Base-by-base conservation (phyloP, 2,888 invertebrate species). In the Cephonodes hylas region DNA sequence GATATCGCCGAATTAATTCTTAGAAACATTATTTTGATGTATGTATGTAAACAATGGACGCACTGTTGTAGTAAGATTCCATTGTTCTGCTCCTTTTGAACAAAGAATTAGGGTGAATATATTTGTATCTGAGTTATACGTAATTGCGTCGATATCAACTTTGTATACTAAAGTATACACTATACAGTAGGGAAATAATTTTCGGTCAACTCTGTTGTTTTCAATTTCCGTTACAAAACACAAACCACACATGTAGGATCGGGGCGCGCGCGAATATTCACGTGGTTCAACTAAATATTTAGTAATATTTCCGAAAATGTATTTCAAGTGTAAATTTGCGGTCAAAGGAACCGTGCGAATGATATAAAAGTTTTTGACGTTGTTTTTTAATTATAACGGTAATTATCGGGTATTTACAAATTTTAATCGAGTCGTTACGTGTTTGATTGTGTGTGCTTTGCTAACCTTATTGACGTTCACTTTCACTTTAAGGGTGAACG, bases 211-310 rank as follows among this genome's bases (percentile, higher is more conserved):
- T 27, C 27, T 3, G 18, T 53, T 53, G 31, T 53, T 31, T 53
- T 53, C 53, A 53, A 53, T 53, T 53, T 53, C 53, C 53, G 27
- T 53, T 31, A 53, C 27, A 48, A 18, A 27, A 48, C 27, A 8
- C 48, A 53, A 53, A 53, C 53, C 53, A 18, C 53, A 53, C 53
- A 27, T 18, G 53, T 18, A 53, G 25, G 25, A n/a, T n/a, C 27
- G 31, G 8, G 31, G 53, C 27, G 53, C 18, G 53, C 8, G 10
- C 18, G 25, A 18, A 25, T 53, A 48, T 48, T 53, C 10, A 53
- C 53, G 53, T 25, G n/a, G 31, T 53, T 18, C 53, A 15, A 53
- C 25, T 13, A 46, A 53, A 53, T 53, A 31, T 53, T 53, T 53
- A 53, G 18, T 53, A 27, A 27, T 53, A 44, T 45, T 23, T 59